phyloP scores from a whole-genome alignment of 2,888 invertebrate species.

The Alloplasta piceator region DNA sequence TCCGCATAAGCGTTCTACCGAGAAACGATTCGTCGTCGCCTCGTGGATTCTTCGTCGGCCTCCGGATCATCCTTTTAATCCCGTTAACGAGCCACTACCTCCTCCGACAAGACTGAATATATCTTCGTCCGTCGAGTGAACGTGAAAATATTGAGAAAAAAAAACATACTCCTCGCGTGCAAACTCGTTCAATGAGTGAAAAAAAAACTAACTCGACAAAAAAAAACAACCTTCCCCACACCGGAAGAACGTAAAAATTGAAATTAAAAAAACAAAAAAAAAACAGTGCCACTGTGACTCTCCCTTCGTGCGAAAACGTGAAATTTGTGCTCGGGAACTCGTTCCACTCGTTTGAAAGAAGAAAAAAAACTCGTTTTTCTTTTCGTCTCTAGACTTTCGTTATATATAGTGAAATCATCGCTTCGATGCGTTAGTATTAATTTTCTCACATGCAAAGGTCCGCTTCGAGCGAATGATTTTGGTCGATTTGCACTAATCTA shows the following conservation, averaged over 20 bases:
- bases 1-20: constrained; percentile 75
- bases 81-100: constrained; percentile 64
- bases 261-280: constrained; percentile 39
- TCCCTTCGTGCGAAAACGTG: constrained; percentile 54
- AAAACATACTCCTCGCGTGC: constrained; percentile 22
- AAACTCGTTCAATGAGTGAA: constrained; percentile 36
- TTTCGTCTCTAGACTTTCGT: not conserved
- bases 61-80: constrained; percentile 62
- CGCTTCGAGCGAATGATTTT: constrained; percentile 9
- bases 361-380: constrained; percentile 21
- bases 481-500: not conserved
- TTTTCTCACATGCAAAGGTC: constrained; percentile 25
- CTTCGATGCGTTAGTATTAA: constrained; percentile 3
- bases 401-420: not conserved
- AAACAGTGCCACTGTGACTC: constrained; percentile 66
- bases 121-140: constrained; percentile 67
- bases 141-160: constrained; percentile 41
- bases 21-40: constrained; percentile 68
- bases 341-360: constrained; percentile 44
- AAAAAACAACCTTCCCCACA: constrained; percentile 48
- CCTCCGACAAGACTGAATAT: constrained; percentile 62
- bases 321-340: constrained; percentile 58
- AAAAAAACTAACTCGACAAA: constrained; percentile 41
- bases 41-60: constrained; percentile 47
- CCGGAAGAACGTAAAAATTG: constrained; percentile 17